Evolutionary conservation across 2,797 vertebrate species (phyloP).

Genomic region (Peromyscus melanophrys): DNA sequence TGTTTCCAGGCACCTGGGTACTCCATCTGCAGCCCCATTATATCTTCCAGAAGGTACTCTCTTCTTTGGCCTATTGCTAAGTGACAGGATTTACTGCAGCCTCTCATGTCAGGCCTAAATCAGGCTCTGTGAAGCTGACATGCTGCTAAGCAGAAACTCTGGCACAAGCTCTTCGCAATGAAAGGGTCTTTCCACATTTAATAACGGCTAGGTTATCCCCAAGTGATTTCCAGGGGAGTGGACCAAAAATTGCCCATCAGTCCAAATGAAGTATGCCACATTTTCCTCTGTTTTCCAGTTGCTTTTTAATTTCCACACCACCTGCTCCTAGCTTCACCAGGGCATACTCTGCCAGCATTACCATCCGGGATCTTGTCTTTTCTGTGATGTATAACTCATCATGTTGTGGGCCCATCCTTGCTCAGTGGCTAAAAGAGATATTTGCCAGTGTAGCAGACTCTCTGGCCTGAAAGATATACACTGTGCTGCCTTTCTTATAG

Average conservation of each 20-base stretch:
- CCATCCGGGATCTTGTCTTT: slow-evolving; percentile 58
- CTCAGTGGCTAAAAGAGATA: slow-evolving; percentile 1
- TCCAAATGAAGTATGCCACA: slow-evolving; percentile 69
- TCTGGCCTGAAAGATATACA: neutral
- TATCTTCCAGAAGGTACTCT: slow-evolving; percentile 52
- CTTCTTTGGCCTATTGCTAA: neutral
- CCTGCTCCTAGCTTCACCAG: slow-evolving; percentile 66
- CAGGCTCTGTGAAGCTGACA: slow-evolving; percentile 55
- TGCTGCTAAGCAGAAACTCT: slow-evolving; percentile 59
- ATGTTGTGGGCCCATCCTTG: neutral
- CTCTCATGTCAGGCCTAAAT: slow-evolving; percentile 66
- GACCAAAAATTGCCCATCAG: slow-evolving; percentile 24
- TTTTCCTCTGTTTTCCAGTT: slow-evolving; percentile 73
- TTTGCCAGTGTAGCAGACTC: neutral
- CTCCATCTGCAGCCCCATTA: neutral
- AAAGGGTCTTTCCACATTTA: slow-evolving; percentile 72
- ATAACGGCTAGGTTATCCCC: slow-evolving; percentile 64
- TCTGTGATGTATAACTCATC: slow-evolving; percentile 52
- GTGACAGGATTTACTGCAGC: slow-evolving; percentile 38
- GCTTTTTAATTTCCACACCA: slow-evolving; percentile 78
- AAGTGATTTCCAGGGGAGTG: slow-evolving; percentile 67
- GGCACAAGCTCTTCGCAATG: slow-evolving; percentile 43
- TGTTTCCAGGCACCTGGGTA: slow-evolving; percentile 48
- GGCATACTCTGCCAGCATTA: slow-evolving; percentile 26
- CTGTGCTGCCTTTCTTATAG: neutral